Evolutionary conservation across 2,888 invertebrate genomes (phyloP), one percentile per base, ranked within the genome.

Genomic region (Acanthosepion lycidas): DNA sequence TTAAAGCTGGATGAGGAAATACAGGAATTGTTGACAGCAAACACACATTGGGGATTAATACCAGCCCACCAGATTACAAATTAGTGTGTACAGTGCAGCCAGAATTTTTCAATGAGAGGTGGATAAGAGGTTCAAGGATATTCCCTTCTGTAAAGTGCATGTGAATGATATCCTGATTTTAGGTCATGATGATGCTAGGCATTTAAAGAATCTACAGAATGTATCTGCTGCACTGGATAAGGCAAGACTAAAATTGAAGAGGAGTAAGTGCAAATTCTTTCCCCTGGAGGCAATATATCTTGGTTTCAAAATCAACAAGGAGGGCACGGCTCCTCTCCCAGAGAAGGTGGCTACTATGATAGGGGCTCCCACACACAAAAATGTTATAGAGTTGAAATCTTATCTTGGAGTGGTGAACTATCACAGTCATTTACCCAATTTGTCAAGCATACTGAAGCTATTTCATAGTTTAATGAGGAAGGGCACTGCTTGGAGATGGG

Each of bases 371-470:
- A 4, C 28, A 91, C 4, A 0, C 28, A 42, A 42, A 20, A 15
- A 91, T 91, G 91, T 91, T 33, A 33, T 8, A 33, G 91, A 91
- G 33, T 33, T 91, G 12, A 91, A 33, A 91, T 12, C 91, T 33
- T 91, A 91, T 33, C 91, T 91, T n/a, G n/a, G 28, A 91, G 20
- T 91, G 91, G 91, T 91, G 91, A 91, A 91, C 20, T 12, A n/a
- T 20, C 5, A 91, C 26, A 55, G 20, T 55, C 55, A 55, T 55
- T 20, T 55, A 18, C 20, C 55, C 4, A 20, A 12, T 91, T 20
- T 28, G 91, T 33, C n/a, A 18, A 42, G 26, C 33, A 33, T 20
- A 91, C 91, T 15, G 20, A 20, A n/a, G n/a, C 91, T 33, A 8
- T 20, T 91, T 33, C 91, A 91, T 20, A 91, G 18, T 18, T 15